Percentiles rank a stretch among this genome's conserved stretches.
These are phyloP conservation scores for Fundulus diaphanus DNA, from an alignment of 2,797 vertebrate species.

Conservation along the genomic window DNA sequence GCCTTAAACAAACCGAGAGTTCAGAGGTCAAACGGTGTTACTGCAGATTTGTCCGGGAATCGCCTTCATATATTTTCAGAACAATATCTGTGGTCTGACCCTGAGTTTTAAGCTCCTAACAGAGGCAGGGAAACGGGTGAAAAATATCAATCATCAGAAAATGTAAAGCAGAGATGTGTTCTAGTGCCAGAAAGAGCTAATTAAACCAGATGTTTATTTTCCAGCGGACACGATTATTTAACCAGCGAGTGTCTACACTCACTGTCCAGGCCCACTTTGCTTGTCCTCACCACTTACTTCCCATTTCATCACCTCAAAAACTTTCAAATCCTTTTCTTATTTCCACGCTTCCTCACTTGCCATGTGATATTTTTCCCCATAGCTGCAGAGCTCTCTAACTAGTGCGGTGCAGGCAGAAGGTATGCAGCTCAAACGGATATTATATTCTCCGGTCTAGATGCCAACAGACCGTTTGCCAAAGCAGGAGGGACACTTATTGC, in stretches of 20 bases:
- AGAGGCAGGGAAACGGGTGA: not conserved
- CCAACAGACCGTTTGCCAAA: slow-evolving; percentile 29
- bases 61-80: not conserved
- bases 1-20: not conserved
- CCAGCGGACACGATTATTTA: not conserved
- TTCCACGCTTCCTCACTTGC: not conserved
- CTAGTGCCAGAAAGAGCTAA: not conserved
- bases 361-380: slow-evolving; percentile 1
- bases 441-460: slow-evolving; percentile 19
- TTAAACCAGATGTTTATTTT: not conserved
- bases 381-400: not conserved
- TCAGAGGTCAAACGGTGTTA: not conserved
- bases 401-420: slow-evolving; percentile 18
- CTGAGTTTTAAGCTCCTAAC: not conserved
- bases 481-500: slow-evolving; percentile 23
- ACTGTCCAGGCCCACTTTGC: not conserved
- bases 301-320: slow-evolving; percentile 11
- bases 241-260: not conserved
- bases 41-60: not conserved
- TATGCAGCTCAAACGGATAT: slow-evolving; percentile 31
- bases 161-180: not conserved
- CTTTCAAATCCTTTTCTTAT: not conserved
- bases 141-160: not conserved
- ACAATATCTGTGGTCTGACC: not conserved
- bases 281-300: slow-evolving; percentile 20